Percentiles rank a stretch among this genome's conserved stretches.
Conservation (phyloP, 2,113 vertebrate genomes). For the Agelaius tricolor region DNA sequence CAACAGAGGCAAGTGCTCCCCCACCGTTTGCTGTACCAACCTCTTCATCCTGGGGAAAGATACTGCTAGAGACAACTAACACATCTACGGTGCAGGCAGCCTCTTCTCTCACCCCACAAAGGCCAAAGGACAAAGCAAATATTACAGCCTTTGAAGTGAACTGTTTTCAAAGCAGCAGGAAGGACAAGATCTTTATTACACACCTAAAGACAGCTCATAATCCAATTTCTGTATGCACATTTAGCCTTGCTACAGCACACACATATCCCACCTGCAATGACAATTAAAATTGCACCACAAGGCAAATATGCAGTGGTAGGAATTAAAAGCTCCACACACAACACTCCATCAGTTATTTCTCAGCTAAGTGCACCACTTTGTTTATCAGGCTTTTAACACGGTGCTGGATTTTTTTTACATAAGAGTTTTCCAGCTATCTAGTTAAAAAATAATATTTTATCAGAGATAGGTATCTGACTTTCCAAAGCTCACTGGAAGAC, state of each 20-base stretch:
- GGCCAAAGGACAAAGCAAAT: conserved; percentile 22
- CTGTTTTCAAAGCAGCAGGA: conserved; percentile 10
- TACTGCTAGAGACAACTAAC: neutral
- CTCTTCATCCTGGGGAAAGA: neutral
- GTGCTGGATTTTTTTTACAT: neutral
- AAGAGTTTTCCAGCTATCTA: neutral
- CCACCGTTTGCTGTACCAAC: conserved; percentile 2
- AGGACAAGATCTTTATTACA: neutral
- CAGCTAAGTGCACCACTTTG: neutral
- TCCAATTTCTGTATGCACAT: neutral
- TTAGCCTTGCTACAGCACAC: neutral
- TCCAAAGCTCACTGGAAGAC: neutral
- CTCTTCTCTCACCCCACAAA: neutral
- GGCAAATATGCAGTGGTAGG: neutral
- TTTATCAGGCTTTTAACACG: neutral
- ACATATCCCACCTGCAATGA: neutral
- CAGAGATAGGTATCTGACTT: fast-evolving
- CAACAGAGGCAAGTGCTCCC: conserved; percentile 12
- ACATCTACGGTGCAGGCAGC: neutral
- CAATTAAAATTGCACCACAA: neutral
- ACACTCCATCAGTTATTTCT: neutral
- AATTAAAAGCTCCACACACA: neutral
- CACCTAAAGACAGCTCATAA: neutral
- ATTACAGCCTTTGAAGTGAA: conserved; percentile 25
- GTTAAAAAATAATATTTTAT: neutral